A percentile compares a stretch with the other conserved stretches of the same genome.
Evolutionary conservation across 2,888 invertebrate species (phyloP).

Genomic region (Cryptocheilus praepositus): DNA sequence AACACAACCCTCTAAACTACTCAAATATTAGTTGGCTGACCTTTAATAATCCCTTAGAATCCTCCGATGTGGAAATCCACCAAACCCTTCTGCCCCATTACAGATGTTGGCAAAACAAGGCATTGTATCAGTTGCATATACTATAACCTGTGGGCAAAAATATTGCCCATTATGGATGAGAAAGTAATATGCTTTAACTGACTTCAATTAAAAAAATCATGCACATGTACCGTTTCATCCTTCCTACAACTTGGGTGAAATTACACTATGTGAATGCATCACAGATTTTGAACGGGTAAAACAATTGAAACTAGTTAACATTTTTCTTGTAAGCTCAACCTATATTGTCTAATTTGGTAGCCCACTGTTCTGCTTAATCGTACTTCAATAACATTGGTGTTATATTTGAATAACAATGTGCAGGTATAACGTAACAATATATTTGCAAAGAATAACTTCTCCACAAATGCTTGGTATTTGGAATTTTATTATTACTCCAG

Average conservation of each 20-base stretch:
- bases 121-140: constrained; percentile 41
- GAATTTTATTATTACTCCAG: constrained; percentile 35
- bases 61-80: constrained; percentile 54
- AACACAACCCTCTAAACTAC: constrained; percentile 35
- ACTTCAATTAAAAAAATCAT: neutral
- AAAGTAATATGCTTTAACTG: constrained; percentile 7
- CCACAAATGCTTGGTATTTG: constrained; percentile 13
- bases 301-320: neutral
- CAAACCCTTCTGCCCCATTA: constrained; percentile 40
- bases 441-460: neutral
- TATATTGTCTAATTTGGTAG: no score
- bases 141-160: constrained; percentile 64
- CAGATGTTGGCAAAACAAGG: constrained; percentile 37
- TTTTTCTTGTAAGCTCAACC: no score
- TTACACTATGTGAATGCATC: neutral
- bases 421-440: neutral
- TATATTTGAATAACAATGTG: no score
- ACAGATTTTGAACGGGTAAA: neutral
- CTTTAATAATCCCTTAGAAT: constrained; percentile 53
- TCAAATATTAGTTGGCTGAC: constrained; percentile 54
- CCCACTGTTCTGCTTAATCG: no score
- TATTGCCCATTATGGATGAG: constrained; percentile 58
- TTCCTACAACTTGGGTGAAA: neutral
- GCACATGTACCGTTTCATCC: neutral
- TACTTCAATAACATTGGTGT: no score